Conservation (phyloP, 1,140 invertebrate species). For the Bradynema listronoti region DNA sequence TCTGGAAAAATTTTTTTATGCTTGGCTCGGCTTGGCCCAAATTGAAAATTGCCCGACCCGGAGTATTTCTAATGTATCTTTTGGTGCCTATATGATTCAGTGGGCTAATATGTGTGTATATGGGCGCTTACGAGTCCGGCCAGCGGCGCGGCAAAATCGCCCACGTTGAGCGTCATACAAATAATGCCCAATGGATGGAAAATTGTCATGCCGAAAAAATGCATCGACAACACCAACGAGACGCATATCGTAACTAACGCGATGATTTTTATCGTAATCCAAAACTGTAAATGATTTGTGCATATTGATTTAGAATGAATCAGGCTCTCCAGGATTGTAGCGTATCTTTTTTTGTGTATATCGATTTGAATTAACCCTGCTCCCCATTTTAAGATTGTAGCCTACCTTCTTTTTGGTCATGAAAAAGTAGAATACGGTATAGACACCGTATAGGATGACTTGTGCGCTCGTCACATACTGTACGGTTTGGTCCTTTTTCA, state of each 20-base stretch:
- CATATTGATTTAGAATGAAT: slow-evolving; percentile 4
- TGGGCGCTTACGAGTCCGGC: slow-evolving; percentile 47
- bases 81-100: too few relatives aligned
- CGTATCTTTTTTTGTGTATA: too few relatives aligned
- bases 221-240: slow-evolving; percentile 31
- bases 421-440: slow-evolving; percentile 55
- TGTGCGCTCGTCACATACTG: slow-evolving; percentile 49
- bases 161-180: slow-evolving; percentile 54
- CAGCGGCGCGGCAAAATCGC: slow-evolving; percentile 53
- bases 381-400: neutral
- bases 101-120: too few relatives aligned
- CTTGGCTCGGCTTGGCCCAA: too few relatives aligned
- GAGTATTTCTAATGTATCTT: too few relatives aligned
- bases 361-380: too few relatives aligned
- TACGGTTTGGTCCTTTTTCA: slow-evolving; percentile 52
- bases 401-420: slow-evolving; percentile 57
- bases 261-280: slow-evolving; percentile 51
- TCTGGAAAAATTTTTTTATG: too few relatives aligned
- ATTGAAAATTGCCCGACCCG: too few relatives aligned
- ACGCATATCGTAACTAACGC: slow-evolving; percentile 41
- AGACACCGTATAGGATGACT: slow-evolving; percentile 43
- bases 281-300: slow-evolving; percentile 40
- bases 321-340: too few relatives aligned
- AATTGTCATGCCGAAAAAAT: slow-evolving; percentile 54
- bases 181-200: slow-evolving; percentile 56